Conservation (phyloP, 2,888 invertebrate species). For the Diploptera punctata region DNA sequence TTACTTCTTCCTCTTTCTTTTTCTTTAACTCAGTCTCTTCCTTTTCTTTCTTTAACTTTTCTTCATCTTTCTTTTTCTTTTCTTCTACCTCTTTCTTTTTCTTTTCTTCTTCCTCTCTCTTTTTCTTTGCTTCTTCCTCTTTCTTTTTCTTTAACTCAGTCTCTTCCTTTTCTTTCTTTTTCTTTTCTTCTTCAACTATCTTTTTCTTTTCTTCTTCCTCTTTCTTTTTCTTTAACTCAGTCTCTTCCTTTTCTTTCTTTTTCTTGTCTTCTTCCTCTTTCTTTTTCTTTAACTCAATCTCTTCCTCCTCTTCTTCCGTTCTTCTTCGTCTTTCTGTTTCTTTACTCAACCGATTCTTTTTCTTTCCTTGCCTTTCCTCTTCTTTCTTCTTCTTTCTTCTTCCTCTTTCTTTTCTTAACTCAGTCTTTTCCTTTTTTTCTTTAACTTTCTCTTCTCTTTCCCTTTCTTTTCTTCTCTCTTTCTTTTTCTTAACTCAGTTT, state of each 20-base stretch:
- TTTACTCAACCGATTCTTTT: constrained; percentile 15
- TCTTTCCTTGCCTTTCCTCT: neutral
- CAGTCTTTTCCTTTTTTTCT: constrained; percentile 40
- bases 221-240: constrained; percentile 20
- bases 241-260: constrained; percentile 34
- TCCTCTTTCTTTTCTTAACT: constrained; percentile 38
- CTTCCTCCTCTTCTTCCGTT: constrained; percentile 43
- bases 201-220: constrained; percentile 37
- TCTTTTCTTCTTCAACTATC: constrained; percentile 22
- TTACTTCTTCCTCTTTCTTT: constrained; percentile 30
- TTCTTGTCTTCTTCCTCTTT: constrained; percentile 37
- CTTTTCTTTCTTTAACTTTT: neutral
- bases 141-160: constrained; percentile 42
- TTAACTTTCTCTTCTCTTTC: constrained; percentile 46
- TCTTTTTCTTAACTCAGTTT: constrained; percentile 40
- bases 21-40: constrained; percentile 29
- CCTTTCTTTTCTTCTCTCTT: constrained; percentile 50
- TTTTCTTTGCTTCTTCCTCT: constrained; percentile 39
- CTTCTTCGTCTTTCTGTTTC: no score
- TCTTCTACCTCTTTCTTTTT: neutral
- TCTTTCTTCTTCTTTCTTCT: constrained; percentile 4
- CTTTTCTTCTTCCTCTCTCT: constrained; percentile 34
- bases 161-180: constrained; percentile 40
- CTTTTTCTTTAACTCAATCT: constrained; percentile 41
- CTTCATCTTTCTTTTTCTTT: constrained; percentile 22